These are phyloP conservation scores for Rosalia funebris DNA, from an alignment of 2,888 invertebrate genomes.

Conservation along the genomic window DNA sequence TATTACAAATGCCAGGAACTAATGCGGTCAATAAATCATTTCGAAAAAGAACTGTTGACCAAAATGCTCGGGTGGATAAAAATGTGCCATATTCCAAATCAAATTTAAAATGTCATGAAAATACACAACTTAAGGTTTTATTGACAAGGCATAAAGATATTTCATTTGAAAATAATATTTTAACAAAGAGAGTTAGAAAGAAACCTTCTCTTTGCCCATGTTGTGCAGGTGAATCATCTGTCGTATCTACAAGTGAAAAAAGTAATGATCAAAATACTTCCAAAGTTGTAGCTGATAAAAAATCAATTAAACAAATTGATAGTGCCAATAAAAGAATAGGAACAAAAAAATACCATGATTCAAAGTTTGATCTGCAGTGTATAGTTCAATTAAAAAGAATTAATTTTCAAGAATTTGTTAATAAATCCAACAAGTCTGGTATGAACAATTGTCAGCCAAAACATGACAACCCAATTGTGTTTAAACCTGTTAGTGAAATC, in stretches of 20 bases:
- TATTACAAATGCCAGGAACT: conserved; percentile 1
- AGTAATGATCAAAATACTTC: not conserved
- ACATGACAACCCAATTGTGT: not conserved
- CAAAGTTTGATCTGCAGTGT: not conserved
- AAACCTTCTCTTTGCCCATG: not conserved
- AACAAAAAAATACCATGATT: not conserved
- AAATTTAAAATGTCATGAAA: not conserved
- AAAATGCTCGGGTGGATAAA: not conserved
- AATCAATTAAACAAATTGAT: not conserved
- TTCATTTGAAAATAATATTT: too few relatives aligned
- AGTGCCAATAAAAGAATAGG: not conserved
- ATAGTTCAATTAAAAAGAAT: not conserved
- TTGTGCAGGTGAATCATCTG: not conserved
- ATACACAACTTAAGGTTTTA: not conserved
- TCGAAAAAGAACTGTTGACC: too few relatives aligned
- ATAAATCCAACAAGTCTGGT: not conserved
- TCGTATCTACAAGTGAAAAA: not conserved
- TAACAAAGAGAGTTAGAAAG: not conserved
- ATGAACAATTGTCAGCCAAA: not conserved
- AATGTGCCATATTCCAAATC: not conserved
- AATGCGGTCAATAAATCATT: too few relatives aligned
- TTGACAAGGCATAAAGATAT: too few relatives aligned
- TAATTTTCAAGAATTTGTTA: not conserved
- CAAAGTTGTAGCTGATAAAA: not conserved
- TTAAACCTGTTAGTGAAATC: not conserved